A percentile compares a stretch with the other conserved stretches of the same genome.
Conservation (phyloP, 1,140 invertebrate species). For the Drosophila tropicalis region DNA sequence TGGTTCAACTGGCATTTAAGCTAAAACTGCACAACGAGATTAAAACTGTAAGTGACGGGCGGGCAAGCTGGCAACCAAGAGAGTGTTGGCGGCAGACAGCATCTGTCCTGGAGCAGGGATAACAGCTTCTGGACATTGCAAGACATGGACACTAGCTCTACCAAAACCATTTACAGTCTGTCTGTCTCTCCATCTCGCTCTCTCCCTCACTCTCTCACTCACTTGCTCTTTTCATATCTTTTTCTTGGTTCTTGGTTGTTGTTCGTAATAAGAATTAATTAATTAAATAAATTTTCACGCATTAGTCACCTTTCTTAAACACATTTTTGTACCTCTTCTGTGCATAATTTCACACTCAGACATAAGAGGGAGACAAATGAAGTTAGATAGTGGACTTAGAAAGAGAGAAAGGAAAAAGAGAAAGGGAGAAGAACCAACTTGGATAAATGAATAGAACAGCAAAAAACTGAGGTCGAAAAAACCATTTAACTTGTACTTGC, state of each 20-base stretch:
- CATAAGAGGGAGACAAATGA: not conserved
- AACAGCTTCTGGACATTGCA: constrained; percentile 16
- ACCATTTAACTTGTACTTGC: not conserved
- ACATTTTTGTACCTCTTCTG: not conserved
- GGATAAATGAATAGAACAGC: not conserved
- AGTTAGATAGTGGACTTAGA: too few species aligned
- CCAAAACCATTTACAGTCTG: not conserved
- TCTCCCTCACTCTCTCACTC: not conserved
- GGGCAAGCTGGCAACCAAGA: constrained; percentile 43
- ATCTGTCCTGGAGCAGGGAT: constrained; percentile 8
- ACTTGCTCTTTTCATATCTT: constrained; percentile 16
- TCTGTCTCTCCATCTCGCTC: not conserved
- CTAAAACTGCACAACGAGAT: constrained; percentile 77
- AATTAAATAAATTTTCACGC: constrained; percentile 76
- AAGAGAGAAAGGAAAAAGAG: too few species aligned
- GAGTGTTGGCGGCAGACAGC: constrained; percentile 20
- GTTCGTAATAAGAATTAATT: constrained; percentile 77
- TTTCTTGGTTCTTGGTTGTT: constrained; percentile 52
- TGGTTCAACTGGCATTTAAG: constrained; percentile 55
- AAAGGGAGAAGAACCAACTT: not conserved
- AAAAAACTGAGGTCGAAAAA: not conserved
- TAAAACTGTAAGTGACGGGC: constrained; percentile 79
- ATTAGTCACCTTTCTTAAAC: constrained; percentile 43
- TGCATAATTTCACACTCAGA: constrained; percentile 1
- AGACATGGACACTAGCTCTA: not conserved